phyloP scores from a whole-genome alignment of 2,888 invertebrate species.

The Anoplius nigerrimus region DNA sequence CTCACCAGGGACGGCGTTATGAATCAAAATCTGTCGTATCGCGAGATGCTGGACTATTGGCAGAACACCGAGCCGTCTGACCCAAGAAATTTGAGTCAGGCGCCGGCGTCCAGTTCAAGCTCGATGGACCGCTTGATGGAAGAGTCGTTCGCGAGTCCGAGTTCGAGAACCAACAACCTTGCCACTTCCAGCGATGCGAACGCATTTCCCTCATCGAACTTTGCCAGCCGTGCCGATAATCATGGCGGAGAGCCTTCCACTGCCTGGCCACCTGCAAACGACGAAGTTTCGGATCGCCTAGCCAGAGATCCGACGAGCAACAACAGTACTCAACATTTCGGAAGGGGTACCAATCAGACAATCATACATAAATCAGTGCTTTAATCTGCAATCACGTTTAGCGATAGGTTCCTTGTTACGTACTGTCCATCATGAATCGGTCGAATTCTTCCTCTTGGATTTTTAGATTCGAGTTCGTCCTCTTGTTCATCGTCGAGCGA shows the following conservation, averaged over 20 bases:
- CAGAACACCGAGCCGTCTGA: slow-evolving; percentile 12
- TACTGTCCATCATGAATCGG: too few relatives aligned
- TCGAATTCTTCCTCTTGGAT: too few relatives aligned
- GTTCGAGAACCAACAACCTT: neutral
- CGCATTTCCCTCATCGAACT: neutral
- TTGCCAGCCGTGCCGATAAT: too few relatives aligned
- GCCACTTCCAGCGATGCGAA: slow-evolving; percentile 13
- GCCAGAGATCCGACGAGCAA: neutral
- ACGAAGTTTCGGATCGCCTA: neutral
- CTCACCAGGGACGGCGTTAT: slow-evolving; percentile 37
- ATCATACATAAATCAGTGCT: neutral
- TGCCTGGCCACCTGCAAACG: neutral
- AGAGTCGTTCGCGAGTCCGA: too few relatives aligned
- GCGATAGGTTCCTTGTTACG: too few relatives aligned
- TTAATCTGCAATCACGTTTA: neutral
- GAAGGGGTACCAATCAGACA: slow-evolving; percentile 24
- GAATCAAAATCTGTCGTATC: slow-evolving; percentile 28
- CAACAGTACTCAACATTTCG: slow-evolving; percentile 8
- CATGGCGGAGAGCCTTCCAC: neutral
- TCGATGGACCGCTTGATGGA: neutral
- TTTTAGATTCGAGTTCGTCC: too few relatives aligned
- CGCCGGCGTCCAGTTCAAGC: slow-evolving; percentile 29
- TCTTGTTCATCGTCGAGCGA: slow-evolving; percentile 64
- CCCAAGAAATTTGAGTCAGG: slow-evolving; percentile 15
- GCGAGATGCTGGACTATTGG: slow-evolving; percentile 22